Evolutionary conservation across 2,797 vertebrate genomes (phyloP).

Genomic region (Cephalopachus bancanus): DNA sequence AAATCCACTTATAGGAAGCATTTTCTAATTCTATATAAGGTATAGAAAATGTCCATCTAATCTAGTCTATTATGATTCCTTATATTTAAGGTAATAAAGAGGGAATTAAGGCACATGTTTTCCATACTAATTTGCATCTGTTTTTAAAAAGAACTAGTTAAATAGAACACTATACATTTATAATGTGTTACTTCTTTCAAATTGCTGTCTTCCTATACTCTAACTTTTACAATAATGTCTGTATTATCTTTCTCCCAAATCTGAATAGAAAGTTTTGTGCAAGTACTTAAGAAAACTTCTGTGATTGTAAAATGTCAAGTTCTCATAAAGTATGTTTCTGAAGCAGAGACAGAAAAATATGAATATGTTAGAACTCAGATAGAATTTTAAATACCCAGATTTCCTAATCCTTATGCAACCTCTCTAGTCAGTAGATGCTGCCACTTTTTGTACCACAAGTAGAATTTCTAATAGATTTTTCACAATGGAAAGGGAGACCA

Average conservation of each 20-base stretch:
- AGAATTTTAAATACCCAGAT: conserved; percentile 71
- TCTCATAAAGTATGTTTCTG: conserved; percentile 71
- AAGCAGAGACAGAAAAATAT: conserved; percentile 68
- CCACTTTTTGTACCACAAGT: background rate
- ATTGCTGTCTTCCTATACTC: conserved; percentile 64
- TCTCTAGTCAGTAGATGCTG: background rate
- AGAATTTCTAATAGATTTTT: conserved; percentile 57
- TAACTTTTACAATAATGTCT: conserved; percentile 69
- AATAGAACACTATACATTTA: conserved; percentile 19
- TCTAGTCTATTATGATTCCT: conserved; percentile 62
- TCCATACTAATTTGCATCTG: conserved; percentile 72
- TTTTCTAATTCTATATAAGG: conserved; percentile 63
- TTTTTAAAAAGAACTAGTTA: conserved; percentile 50
- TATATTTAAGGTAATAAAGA: conserved; percentile 77
- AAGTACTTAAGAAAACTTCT: conserved; percentile 75
- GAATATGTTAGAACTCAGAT: background rate
- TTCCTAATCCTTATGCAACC: background rate
- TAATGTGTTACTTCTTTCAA: conserved; percentile 68
- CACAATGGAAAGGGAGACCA: background rate
- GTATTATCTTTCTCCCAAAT: conserved; percentile 20
- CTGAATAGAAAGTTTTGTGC: conserved; percentile 75
- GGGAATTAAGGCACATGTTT: conserved; percentile 71
- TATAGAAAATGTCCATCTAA: conserved; percentile 72
- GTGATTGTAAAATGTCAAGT: conserved; percentile 72
- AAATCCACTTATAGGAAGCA: conserved; percentile 62